phyloP scores from a whole-genome alignment of 2,797 vertebrate genomes.

The Diglossa cyanea region DNA sequence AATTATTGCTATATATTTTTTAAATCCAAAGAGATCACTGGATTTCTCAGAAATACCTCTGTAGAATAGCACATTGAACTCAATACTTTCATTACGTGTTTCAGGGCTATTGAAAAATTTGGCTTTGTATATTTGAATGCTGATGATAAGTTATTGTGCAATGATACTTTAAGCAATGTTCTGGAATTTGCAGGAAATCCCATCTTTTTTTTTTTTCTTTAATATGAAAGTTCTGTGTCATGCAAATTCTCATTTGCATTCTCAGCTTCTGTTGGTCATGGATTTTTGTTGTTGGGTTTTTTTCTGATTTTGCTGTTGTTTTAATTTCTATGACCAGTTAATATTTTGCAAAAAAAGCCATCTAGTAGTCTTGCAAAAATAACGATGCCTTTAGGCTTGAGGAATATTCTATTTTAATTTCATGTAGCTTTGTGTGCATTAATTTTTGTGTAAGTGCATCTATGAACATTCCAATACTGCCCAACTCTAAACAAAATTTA shows the following conservation, averaged over 20 bases:
- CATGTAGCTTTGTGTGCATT: accelerated
- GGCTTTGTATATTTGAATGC: background rate
- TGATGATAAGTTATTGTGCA: background rate
- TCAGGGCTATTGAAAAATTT: background rate
- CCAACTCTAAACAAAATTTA: background rate
- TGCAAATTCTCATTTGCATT: background rate
- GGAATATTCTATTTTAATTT: background rate
- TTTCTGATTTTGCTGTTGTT: background rate
- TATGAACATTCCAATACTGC: background rate
- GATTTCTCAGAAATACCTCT: background rate
- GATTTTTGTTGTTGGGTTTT: background rate
- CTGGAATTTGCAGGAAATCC: background rate
- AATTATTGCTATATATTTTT: background rate
- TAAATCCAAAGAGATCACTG: background rate
- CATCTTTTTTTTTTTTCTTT: background rate
- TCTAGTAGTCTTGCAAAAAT: background rate
- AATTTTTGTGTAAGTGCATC: background rate
- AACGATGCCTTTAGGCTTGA: background rate
- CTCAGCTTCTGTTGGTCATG: background rate
- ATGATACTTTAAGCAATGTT: background rate
- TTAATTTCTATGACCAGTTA: background rate
- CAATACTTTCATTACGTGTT: background rate
- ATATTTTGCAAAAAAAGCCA: background rate
- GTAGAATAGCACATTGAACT: background rate
- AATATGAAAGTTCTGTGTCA: background rate